Base-by-base conservation (phyloP, 2,888 invertebrate species). In the Uropetala carovei region DNA sequence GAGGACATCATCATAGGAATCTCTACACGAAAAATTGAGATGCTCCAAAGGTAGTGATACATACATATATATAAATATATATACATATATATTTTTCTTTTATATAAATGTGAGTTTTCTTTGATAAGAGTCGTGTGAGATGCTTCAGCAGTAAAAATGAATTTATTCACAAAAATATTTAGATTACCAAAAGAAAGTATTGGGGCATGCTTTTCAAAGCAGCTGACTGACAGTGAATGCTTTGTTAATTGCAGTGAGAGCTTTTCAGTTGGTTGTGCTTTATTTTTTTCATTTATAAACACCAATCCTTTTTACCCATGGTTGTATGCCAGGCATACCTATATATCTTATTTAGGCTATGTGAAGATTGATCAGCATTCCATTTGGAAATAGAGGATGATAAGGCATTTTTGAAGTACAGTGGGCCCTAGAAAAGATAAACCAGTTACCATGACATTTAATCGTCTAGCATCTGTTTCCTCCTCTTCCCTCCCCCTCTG, bases 51-150 rank as follows among this genome's bases (percentile, higher is more conserved):
- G 89, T 89, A 89, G 89, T 60, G 56, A 89, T 43, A 64, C 89
- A 89, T 59, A 68, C 43, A 43, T 89, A 56, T 92, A 58, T 92
- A 81, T 92, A 22, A 60, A 92, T 92, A 83, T 83, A 92, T 84
- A 58, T 92, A 84, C 58, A 60, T 83, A 59, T 83, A 56, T 22
- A 10, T 13, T 43, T 14, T 43, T n/a, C 13, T 18, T 18, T 43
- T 43, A 43, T 43, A 43, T 43, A 43, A 86, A 86, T 86, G 59
- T 30, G 43, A 43, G 56, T 60, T 89, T 64, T 30, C 89, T 68
- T 89, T 89, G 43, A 89, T 16, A 58, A 64, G 89, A 89, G 43
- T 89, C 64, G 16, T 64, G 18, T 86, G 59, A 86, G 86, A 60
- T 89, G 89, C 64, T 22, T 89, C 43, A 30, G 89, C 89, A 43